A percentile compares a stretch with the other conserved stretches of the same genome.
Conservation (phyloP, 2,888 invertebrate genomes). For the Tipula helvola region DNA sequence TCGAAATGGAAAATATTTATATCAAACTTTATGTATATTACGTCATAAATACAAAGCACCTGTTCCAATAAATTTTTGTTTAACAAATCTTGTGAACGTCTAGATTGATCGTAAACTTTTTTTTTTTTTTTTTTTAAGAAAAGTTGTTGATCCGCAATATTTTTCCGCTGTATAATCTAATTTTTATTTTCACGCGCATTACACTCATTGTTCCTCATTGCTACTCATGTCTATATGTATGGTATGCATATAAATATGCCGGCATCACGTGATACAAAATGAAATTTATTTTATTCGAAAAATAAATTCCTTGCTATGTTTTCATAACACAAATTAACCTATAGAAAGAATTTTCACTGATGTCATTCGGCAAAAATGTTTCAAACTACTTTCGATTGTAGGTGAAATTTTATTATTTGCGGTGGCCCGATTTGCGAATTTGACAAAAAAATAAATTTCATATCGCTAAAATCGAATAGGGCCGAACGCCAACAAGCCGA, state of each 20-base stretch:
- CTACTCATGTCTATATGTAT: not conserved
- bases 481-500: no score
- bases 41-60: not conserved
- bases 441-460: not conserved
- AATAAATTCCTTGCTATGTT: not conserved
- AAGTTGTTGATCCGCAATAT: not conserved
- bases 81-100: not conserved
- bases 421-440: not conserved
- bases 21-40: no score
- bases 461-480: no score
- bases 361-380: not conserved
- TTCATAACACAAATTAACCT: not conserved
- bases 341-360: not conserved
- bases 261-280: not conserved
- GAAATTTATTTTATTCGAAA: not conserved
- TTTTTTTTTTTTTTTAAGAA: not conserved
- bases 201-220: not conserved
- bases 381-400: not conserved
- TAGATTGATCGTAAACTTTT: not conserved
- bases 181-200: not conserved
- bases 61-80: not conserved
- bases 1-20: no score
- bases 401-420: not conserved
- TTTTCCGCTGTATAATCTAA: not conserved
- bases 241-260: not conserved